Evolutionary conservation across 2,113 vertebrate genomes (phyloP), one percentile per base, ranked within the genome.

Genomic region (Micronycteris hirsuta): DNA sequence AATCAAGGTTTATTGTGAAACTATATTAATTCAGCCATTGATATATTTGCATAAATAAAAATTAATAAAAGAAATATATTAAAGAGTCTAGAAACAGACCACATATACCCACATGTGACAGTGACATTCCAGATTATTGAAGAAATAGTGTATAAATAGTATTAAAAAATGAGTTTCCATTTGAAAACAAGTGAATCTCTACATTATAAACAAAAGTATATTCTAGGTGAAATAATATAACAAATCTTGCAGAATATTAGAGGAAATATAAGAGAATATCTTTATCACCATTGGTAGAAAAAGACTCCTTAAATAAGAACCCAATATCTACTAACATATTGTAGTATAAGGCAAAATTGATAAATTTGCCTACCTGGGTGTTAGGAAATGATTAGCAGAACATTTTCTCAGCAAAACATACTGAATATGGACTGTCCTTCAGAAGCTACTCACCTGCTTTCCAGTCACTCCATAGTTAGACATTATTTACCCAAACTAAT

Each of bases 271-370:
- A 38, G 58, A 76, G 26, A 56, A 28, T 52, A 86, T 22, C 38
- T 84, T 84, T 78, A 94, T 63, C 22, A 86, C 45, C 26, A 70
- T 63, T 56, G 4, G 28, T 71, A 85, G 22, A 80, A 16, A 85
- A 61, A 49, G 41, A 86, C 78, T 95, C 61, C 88, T 95, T 86
- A 63, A 91, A 71, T 13, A 71, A 63, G 54, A 89, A 86, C 36
- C 22, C 45, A 11, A 43, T 86, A 61, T n/a, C 41, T 58, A 85
- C 26, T 78, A 80, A 80, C 16, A 45, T 24, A 26, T 26, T 26
- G 26, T 20, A 3, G 52, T 36, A 63, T 52, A 91, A 38, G 36
- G 12, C 7, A 86, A 86, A 86, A 63, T 1, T 54, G n/a, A 65
- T 52, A 49, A 33, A 45, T 54, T 63, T 65, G 36, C 3, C 36